Evolutionary conservation across 2,888 invertebrate species (phyloP).

Genomic region (Tethea ocularis): DNA sequence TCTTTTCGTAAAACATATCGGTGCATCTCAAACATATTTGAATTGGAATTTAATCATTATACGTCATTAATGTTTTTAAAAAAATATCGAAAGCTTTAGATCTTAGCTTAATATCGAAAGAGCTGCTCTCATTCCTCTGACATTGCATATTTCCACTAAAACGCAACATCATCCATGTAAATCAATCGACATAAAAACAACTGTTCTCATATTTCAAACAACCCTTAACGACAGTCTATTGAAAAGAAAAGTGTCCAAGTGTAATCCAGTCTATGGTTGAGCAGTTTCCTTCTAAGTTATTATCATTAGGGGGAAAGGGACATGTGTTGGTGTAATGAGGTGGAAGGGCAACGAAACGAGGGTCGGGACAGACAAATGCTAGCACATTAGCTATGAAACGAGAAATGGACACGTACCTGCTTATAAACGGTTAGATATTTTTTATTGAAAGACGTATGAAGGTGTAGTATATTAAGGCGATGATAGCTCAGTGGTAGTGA

Average conservation of each 20-base stretch:
- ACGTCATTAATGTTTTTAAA: too few relatives aligned
- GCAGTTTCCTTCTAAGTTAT: neutral
- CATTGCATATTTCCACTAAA: too few relatives aligned
- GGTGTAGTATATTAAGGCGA: neutral
- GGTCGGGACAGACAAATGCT: neutral
- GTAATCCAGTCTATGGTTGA: neutral
- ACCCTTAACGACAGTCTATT: neutral
- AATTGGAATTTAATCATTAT: too few relatives aligned
- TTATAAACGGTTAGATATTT: neutral
- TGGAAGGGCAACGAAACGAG: neutral
- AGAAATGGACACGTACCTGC: neutral
- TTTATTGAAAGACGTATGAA: neutral
- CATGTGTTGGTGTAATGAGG: conserved; percentile 8
- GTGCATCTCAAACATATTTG: too few relatives aligned
- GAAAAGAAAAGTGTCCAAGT: neutral
- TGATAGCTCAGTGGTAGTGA: too few relatives aligned
- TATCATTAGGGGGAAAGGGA: neutral
- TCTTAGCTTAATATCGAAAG: too few relatives aligned
- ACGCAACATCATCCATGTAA: too few relatives aligned
- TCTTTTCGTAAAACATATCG: too few relatives aligned
- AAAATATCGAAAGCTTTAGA: too few relatives aligned
- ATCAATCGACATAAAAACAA: too few relatives aligned
- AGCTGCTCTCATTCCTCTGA: too few relatives aligned
- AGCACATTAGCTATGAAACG: neutral
- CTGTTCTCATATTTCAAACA: too few relatives aligned